Evolutionary conservation across 2,797 vertebrate species (phyloP).

Genomic region (Galagoides demidoff): DNA sequence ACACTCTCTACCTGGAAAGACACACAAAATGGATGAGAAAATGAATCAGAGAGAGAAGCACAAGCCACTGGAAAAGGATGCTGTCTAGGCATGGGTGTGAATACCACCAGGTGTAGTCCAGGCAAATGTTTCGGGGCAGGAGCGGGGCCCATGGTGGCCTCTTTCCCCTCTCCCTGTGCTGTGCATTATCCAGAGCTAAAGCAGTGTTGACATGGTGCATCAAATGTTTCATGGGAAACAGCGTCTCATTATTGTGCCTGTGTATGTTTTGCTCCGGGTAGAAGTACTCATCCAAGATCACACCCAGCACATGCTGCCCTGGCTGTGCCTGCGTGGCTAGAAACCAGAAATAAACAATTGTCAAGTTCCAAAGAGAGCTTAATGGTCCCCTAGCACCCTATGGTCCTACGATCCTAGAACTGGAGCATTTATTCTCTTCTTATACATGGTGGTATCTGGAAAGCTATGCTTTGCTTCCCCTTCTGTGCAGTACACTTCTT

Average conservation of each 20-base stretch:
- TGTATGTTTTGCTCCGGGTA: fast-evolving
- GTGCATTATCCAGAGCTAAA: background rate
- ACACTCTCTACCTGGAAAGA: background rate
- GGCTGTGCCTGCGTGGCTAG: background rate
- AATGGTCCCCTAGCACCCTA: background rate
- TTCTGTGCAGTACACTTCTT: background rate
- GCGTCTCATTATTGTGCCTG: fast-evolving
- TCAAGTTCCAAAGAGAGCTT: background rate
- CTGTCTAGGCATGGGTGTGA: fast-evolving
- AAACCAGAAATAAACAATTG: background rate
- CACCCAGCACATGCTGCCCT: background rate
- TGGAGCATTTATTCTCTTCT: fast-evolving
- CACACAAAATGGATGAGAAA: background rate
- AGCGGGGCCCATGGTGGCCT: background rate
- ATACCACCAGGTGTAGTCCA: fast-evolving
- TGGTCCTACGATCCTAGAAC: fast-evolving
- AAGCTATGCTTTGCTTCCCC: too few species aligned
- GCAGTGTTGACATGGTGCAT: fast-evolving
- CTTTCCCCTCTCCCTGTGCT: background rate
- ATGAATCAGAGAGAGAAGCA: background rate
- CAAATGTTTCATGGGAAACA: fast-evolving
- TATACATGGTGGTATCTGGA: fast-evolving
- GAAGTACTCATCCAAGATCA: background rate
- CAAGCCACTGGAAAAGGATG: background rate
- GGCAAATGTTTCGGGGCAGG: too few species aligned